phyloP scores from a whole-genome alignment of 2,113 vertebrate species.

The Carassius gibelio region DNA sequence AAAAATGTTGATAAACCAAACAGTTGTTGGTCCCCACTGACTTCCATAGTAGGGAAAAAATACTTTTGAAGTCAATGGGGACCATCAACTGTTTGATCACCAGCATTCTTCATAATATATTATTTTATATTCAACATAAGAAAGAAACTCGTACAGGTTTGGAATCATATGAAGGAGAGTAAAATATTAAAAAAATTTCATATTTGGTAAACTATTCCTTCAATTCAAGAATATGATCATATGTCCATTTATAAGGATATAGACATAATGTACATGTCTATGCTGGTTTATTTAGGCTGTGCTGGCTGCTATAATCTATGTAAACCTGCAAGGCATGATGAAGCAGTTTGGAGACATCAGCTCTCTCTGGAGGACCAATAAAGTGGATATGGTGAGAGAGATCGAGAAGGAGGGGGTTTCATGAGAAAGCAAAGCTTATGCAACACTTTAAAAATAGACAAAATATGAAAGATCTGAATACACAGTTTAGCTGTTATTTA shows the following conservation, averaged over 20 bases:
- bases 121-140: too few relatives aligned
- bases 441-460: not conserved
- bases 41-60: too few relatives aligned
- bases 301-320: conserved; percentile 82
- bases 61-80: too few relatives aligned
- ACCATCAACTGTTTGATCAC: too few relatives aligned
- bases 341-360: conserved; percentile 84
- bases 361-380: conserved; percentile 83
- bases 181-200: too few relatives aligned
- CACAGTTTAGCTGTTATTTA: not conserved
- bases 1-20: too few relatives aligned
- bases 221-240: not conserved
- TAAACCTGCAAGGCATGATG: conserved; percentile 94
- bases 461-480: not conserved
- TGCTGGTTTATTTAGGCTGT: conserved; percentile 78
- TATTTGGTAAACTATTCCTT: not conserved
- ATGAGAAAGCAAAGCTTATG: not conserved
- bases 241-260: not conserved
- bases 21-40: too few relatives aligned
- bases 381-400: conserved; percentile 83
- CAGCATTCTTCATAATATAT: too few relatives aligned
- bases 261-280: conserved; percentile 35
- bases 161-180: too few relatives aligned
- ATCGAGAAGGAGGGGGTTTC: not conserved
- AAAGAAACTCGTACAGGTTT: too few relatives aligned